A percentile compares a stretch with the other conserved stretches of the same genome.
Conservation (phyloP, 2,113 vertebrate species). For the Hepsetus odoe region DNA sequence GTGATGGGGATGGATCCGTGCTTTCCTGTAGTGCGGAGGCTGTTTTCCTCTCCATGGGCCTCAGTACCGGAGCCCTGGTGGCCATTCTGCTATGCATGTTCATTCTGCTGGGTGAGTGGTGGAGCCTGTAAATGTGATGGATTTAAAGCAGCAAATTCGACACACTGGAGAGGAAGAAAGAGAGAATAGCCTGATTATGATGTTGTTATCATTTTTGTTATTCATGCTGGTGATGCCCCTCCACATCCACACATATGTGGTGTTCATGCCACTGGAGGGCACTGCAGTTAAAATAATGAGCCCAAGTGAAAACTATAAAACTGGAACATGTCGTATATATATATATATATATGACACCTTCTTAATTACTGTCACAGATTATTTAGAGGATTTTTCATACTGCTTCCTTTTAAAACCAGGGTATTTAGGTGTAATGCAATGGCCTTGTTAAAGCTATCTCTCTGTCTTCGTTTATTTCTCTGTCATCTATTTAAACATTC, state of each 20-base stretch:
- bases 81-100: conserved; percentile 87
- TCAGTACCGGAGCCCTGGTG: conserved; percentile 88
- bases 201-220: neutral
- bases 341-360: neutral
- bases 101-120: conserved; percentile 83
- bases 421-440: conserved; percentile 12
- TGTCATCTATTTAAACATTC: too few species aligned
- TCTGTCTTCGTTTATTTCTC: neutral
- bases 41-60: conserved; percentile 85
- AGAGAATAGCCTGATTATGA: neutral
- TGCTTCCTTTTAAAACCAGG: neutral
- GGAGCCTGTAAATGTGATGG: neutral
- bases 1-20: conserved; percentile 80
- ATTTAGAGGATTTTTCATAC: conserved; percentile 5
- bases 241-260: neutral
- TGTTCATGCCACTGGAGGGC: conserved; percentile 42
- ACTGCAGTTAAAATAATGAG: conserved; percentile 40
- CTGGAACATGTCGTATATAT: conserved; percentile 2
- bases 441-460: conserved; percentile 1
- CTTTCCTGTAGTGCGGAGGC: conserved; percentile 86
- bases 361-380: conserved; percentile 23
- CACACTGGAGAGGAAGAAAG: neutral
- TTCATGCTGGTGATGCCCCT: neutral
- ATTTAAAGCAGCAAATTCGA: neutral
- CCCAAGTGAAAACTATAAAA: neutral